Conservation (phyloP, 2,113 vertebrate species). For the Chloroceryle aenea region DNA sequence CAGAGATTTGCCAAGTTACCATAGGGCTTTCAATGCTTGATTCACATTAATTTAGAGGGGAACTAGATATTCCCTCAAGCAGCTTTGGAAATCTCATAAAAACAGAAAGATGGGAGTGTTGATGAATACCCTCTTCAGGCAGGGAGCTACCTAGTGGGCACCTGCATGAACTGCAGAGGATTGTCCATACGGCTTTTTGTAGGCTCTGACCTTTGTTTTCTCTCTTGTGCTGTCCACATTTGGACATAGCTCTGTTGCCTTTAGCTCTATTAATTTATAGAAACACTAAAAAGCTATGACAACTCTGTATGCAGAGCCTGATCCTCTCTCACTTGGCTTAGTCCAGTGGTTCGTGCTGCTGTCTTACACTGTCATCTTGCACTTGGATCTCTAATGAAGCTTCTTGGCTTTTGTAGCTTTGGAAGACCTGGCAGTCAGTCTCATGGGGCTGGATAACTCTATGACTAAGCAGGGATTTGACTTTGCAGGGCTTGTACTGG, state of each 20-base stretch:
- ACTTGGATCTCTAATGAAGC: neutral
- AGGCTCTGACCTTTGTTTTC: neutral
- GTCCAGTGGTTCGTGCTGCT: neutral
- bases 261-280: neutral
- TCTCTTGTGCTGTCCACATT: neutral
- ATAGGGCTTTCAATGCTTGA: neutral
- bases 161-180: neutral
- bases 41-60: constrained; percentile 50
- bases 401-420: neutral
- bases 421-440: neutral
- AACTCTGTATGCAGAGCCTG: neutral
- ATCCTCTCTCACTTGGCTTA: neutral
- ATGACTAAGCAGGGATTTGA: neutral
- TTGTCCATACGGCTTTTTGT: neutral
- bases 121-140: neutral
- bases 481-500: neutral
- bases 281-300: neutral
- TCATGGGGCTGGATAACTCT: neutral
- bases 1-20: constrained; percentile 42
- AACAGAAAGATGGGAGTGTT: neutral
- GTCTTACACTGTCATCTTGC: neutral
- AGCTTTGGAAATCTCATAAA: constrained; percentile 6
- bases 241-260: neutral
- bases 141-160: neutral
- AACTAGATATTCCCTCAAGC: constrained; percentile 16